phyloP scores from a whole-genome alignment of 2,797 vertebrate species.

The Mycteria americana region DNA sequence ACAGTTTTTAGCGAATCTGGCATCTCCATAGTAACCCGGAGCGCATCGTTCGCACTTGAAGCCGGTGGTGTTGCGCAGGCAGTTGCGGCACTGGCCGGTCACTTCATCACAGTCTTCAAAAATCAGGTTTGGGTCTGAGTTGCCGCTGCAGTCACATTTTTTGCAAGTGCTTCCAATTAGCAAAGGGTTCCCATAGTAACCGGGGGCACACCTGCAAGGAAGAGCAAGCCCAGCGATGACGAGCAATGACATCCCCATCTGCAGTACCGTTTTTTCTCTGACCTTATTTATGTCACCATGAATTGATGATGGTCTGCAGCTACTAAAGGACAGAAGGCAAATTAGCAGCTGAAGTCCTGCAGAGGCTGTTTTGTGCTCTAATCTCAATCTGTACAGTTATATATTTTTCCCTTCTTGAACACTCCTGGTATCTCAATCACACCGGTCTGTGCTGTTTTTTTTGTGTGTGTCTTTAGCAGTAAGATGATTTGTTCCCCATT shows the following conservation, averaged over 20 bases:
- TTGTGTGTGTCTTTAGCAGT: neutral
- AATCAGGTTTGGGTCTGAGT: slow-evolving; percentile 95
- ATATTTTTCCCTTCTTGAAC: neutral
- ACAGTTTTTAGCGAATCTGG: slow-evolving; percentile 87
- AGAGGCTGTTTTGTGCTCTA: neutral
- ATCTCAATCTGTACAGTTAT: neutral
- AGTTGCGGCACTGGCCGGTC: slow-evolving; percentile 90
- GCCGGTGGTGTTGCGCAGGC: slow-evolving; percentile 87
- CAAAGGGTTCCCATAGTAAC: slow-evolving; percentile 94
- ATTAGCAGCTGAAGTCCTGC: neutral
- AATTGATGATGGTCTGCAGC: neutral
- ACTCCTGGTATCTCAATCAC: neutral
- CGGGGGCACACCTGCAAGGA: slow-evolving; percentile 88
- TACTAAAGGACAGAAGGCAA: neutral
- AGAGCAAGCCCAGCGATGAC: neutral
- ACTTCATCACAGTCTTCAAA: slow-evolving; percentile 94
- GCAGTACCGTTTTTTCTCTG: neutral
- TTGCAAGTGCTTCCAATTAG: slow-evolving; percentile 84
- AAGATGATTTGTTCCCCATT: neutral
- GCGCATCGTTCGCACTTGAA: slow-evolving; percentile 89
- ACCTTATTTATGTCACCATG: neutral
- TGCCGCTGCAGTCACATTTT: slow-evolving; percentile 93
- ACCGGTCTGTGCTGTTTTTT: neutral
- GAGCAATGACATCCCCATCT: neutral
- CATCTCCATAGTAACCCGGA: slow-evolving; percentile 89